Evolutionary conservation across 2,797 vertebrate species (phyloP).

Genomic region (Bucorvus abyssinicus): DNA sequence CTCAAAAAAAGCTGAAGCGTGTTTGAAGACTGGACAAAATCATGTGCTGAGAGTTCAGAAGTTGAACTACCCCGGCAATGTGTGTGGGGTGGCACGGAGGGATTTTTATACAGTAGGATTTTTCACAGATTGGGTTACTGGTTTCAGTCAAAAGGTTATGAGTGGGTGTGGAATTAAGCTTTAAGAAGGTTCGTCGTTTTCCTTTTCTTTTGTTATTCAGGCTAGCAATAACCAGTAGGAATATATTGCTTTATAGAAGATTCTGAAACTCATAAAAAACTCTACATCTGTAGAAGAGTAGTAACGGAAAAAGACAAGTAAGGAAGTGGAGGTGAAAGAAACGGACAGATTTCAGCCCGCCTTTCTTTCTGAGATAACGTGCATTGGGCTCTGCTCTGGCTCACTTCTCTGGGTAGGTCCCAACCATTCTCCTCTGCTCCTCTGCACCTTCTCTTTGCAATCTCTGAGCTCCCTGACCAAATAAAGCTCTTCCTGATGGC

Average conservation of each 20-base stretch:
- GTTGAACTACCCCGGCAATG: neutral
- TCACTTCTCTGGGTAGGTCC: neutral
- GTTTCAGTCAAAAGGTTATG: constrained; percentile 59
- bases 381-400: neutral
- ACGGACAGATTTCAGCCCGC: neutral
- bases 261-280: neutral
- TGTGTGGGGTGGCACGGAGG: constrained; percentile 18
- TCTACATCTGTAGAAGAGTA: neutral
- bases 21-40: neutral
- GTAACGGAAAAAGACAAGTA: neutral
- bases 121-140: constrained; percentile 47
- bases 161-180: constrained; percentile 55
- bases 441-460: neutral
- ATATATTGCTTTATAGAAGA: neutral
- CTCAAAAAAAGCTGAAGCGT: neutral
- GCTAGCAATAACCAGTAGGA: constrained; percentile 50
- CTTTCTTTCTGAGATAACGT: neutral
- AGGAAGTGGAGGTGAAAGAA: neutral
- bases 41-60: neutral
- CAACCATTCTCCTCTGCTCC: neutral
- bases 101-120: constrained; percentile 37
- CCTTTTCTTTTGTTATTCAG: neutral
- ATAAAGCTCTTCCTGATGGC: neutral
- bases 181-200: constrained; percentile 1
- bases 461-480: neutral